Percentiles rank a stretch among this genome's conserved stretches.
These are phyloP conservation scores for Drusus annulatus DNA, from an alignment of 1,140 invertebrate species.

Conservation along the genomic window DNA sequence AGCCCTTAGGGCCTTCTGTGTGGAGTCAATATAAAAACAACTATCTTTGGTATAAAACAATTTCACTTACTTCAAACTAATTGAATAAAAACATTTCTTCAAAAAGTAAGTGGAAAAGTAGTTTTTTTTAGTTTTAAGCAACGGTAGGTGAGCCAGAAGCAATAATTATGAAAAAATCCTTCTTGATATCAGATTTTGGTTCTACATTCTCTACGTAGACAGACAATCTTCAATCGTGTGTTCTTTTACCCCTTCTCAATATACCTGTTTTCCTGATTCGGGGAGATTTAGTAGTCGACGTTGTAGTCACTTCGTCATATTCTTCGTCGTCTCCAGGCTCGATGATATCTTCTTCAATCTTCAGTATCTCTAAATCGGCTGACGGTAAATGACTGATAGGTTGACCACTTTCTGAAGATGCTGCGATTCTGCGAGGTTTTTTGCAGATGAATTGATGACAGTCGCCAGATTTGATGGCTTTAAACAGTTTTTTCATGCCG, in stretches of 20 bases:
- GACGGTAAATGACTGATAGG: background rate
- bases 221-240: background rate
- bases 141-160: too few species aligned
- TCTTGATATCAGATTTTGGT: too few species aligned
- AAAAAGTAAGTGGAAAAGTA: too few species aligned
- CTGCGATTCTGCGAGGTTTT: conserved; percentile 9
- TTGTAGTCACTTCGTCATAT: background rate
- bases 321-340: background rate
- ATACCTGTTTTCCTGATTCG: background rate
- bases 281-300: background rate
- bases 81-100: too few species aligned
- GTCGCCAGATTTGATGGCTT: conserved; percentile 47
- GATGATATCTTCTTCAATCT: background rate
- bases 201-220: too few species aligned
- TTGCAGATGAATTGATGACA: conserved; percentile 51
- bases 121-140: too few species aligned
- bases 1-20: too few species aligned
- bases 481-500: conserved; percentile 54
- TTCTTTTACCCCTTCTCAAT: conserved; percentile 9
- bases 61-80: too few species aligned
- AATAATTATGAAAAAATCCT: too few species aligned
- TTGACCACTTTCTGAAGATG: background rate
- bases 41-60: too few species aligned
- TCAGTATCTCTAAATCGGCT: background rate
- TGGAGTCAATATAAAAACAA: too few species aligned